phyloP scores from a whole-genome alignment of 2,113 vertebrate genomes.

The Hepsetus odoe region DNA sequence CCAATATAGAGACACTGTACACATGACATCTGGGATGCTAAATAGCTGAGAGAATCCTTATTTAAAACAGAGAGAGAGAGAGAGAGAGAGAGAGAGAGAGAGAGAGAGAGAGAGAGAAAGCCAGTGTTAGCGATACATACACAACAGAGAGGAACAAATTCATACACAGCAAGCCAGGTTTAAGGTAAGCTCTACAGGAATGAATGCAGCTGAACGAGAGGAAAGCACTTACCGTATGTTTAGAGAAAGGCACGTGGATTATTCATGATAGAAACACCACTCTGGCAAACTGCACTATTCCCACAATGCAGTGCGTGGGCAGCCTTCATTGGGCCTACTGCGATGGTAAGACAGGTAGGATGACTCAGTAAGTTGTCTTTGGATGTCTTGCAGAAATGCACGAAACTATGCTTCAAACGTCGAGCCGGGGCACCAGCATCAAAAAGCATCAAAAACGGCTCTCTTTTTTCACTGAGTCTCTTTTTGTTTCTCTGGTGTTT shows the following conservation, averaged over 20 bases:
- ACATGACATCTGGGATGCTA: not conserved
- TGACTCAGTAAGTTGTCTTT: constrained; percentile 13
- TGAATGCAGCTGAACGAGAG: constrained; percentile 19
- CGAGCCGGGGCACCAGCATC: not conserved
- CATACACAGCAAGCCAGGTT: not conserved
- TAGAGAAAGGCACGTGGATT: constrained; percentile 43
- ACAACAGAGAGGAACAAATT: not conserved
- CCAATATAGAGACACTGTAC: not conserved
- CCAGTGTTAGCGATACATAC: not conserved
- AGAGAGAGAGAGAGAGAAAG: not conserved
- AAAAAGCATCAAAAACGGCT: not conserved
- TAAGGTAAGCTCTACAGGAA: constrained; percentile 2
- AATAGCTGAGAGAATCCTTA: not conserved
- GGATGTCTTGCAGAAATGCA: constrained; percentile 6
- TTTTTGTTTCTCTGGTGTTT: not conserved
- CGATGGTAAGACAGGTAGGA: not conserved
- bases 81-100: too few species aligned
- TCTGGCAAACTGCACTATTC: constrained; percentile 24
- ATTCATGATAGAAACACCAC: constrained; percentile 44
- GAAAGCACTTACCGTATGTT: constrained; percentile 28
- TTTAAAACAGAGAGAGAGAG: not conserved
- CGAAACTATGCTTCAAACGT: not conserved
- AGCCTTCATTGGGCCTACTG: not conserved
- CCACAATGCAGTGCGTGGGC: constrained; percentile 37
- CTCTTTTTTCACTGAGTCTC: not conserved